phyloP scores from a whole-genome alignment of 2,113 vertebrate species.

The Marmota flaviventris region DNA sequence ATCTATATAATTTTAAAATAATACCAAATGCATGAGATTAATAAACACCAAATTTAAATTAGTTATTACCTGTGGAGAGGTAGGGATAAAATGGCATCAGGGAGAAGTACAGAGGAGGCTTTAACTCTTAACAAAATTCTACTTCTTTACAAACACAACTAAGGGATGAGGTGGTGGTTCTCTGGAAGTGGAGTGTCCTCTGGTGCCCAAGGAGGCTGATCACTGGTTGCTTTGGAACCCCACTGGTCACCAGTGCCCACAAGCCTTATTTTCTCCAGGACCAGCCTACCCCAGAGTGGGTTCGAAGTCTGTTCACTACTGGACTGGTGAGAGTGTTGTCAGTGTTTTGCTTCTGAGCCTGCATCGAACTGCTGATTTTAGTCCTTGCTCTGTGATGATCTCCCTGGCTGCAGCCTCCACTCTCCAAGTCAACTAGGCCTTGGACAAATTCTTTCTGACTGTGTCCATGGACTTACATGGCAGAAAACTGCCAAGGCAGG shows the following conservation, averaged over 20 bases:
- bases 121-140: neutral
- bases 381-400: conserved; percentile 90
- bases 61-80: neutral
- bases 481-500: conserved; percentile 85
- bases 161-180: conserved; percentile 87
- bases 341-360: conserved; percentile 92
- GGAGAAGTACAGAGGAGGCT: neutral
- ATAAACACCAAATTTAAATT: conserved; percentile 10
- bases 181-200: conserved; percentile 86
- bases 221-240: conserved; percentile 80
- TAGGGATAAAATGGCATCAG: neutral
- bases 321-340: conserved; percentile 93
- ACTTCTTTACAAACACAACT: neutral
- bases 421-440: conserved; percentile 96
- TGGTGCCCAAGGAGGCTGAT: conserved; percentile 84
- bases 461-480: conserved; percentile 91
- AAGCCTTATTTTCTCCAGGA: conserved; percentile 82
- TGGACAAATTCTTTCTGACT: conserved; percentile 92
- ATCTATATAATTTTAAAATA: conserved; percentile 11
- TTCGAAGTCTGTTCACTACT: conserved; percentile 94
- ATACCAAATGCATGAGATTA: neutral
- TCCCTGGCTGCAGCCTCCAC: conserved; percentile 94
- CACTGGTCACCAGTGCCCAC: conserved; percentile 86
- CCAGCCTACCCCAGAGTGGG: conserved; percentile 73
- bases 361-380: conserved; percentile 92